Conservation (phyloP, 1,140 invertebrate species). For the Marisa cornuarietis region DNA sequence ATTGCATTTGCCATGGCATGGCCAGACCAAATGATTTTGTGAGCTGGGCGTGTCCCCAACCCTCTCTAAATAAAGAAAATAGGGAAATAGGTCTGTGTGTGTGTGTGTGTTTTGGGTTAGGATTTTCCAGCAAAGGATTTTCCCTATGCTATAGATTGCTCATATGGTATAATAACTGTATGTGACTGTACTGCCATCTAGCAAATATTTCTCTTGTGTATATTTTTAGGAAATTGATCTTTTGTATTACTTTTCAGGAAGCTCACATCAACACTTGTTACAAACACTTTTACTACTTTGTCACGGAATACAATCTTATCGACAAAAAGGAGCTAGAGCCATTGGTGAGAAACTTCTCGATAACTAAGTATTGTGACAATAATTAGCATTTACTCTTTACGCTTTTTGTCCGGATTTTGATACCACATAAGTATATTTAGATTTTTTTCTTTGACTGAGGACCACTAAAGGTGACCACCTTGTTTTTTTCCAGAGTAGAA, state of each 20-base stretch:
- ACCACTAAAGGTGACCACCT: too few relatives aligned
- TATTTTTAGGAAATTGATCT: background rate
- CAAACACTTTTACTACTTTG: conserved; percentile 97
- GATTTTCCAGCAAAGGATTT: too few relatives aligned
- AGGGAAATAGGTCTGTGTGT: background rate
- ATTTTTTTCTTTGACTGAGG: background rate
- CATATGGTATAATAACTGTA: background rate
- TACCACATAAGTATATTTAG: background rate
- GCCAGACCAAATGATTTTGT: too few relatives aligned
- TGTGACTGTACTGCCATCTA: background rate
- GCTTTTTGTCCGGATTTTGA: too few relatives aligned
- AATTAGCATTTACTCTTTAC: too few relatives aligned
- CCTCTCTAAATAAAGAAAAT: too few relatives aligned
- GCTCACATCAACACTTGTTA: conserved; percentile 96
- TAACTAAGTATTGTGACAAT: background rate
- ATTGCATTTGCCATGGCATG: too few relatives aligned
- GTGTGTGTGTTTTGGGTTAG: background rate
- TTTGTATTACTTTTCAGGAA: conserved; percentile 74
- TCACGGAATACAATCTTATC: conserved; percentile 88
- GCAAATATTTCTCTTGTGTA: background rate
- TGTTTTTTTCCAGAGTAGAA: too few relatives aligned
- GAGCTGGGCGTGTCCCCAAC: too few relatives aligned
- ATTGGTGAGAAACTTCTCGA: conserved; percentile 66
- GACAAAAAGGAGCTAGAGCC: conserved; percentile 89
- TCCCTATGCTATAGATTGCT: background rate